A percentile compares a stretch with the other conserved stretches of the same genome.
phyloP scores from a whole-genome alignment of 2,888 invertebrate species.

The Drosophila atripex region DNA sequence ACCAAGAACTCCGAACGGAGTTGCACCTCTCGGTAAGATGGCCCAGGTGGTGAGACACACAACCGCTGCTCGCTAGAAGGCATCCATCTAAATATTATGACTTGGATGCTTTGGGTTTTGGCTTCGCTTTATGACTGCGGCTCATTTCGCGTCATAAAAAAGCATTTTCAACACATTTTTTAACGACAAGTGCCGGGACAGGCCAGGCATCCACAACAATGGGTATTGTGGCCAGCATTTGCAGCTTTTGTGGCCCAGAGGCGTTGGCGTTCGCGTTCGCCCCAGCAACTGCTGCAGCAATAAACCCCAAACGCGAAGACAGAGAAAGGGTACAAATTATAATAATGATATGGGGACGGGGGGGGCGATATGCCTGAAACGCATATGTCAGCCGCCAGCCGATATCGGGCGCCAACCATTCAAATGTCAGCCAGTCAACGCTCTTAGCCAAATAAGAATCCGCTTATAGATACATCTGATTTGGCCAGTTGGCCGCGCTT shows the following conservation, averaged over 20 bases:
- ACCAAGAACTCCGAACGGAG: background rate
- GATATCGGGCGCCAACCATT: slow-evolving; percentile 16
- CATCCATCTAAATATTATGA: slow-evolving; percentile 56
- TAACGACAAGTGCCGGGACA: slow-evolving; percentile 73
- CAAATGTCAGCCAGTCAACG: slow-evolving; percentile 37
- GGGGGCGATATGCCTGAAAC: slow-evolving; percentile 4
- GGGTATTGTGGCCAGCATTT: slow-evolving; percentile 68
- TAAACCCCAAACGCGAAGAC: slow-evolving; percentile 40
- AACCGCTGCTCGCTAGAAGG: slow-evolving; percentile 31
- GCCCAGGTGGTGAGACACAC: slow-evolving; percentile 19
- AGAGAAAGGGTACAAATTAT: slow-evolving; percentile 66
- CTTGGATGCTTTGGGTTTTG: slow-evolving; percentile 28
- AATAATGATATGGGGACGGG: slow-evolving; percentile 57
- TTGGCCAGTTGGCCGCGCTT: slow-evolving; percentile 57
- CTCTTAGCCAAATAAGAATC: slow-evolving; percentile 1
- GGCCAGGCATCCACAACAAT: slow-evolving; percentile 40
- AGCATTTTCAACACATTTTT: slow-evolving; percentile 72
- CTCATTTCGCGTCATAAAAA: slow-evolving; percentile 73
- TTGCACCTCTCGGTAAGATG: background rate
- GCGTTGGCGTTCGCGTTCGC: slow-evolving; percentile 71
- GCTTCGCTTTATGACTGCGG: slow-evolving; percentile 66
- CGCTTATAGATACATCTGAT: slow-evolving; percentile 19
- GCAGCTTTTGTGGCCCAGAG: slow-evolving; percentile 72
- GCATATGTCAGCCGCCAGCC: slow-evolving; percentile 31
- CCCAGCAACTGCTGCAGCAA: slow-evolving; percentile 59